Conservation (phyloP, 1,140 invertebrate genomes). For the Charaxes varanes region DNA sequence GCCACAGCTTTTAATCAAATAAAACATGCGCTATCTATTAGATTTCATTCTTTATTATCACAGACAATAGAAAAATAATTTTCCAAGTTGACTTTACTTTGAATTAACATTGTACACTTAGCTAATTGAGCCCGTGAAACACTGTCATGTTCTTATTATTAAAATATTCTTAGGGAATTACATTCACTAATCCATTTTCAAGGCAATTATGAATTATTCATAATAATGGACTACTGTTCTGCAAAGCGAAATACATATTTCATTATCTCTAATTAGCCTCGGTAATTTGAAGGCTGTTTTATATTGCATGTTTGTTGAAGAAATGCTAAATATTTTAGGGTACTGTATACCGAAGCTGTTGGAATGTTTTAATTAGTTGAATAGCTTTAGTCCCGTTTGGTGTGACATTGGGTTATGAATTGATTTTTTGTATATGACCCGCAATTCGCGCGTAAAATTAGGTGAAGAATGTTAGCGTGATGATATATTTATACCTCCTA, state of each 20-base stretch:
- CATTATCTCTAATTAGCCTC: slow-evolving; percentile 12
- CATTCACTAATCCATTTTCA: slow-evolving; percentile 10
- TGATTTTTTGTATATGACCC: too few species aligned
- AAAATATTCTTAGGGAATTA: slow-evolving; percentile 14
- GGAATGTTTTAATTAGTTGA: too few species aligned
- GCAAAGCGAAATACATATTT: slow-evolving; percentile 8
- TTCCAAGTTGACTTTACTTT: background rate
- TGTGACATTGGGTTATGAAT: too few species aligned
- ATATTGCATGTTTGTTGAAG: slow-evolving; percentile 2
- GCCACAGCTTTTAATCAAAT: too few species aligned
- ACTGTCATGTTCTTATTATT: slow-evolving; percentile 8
- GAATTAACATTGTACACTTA: slow-evolving; percentile 6
- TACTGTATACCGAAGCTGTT: too few species aligned
- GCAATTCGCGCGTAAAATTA: too few species aligned
- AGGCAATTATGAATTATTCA: slow-evolving; percentile 15
- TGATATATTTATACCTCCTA: too few species aligned
- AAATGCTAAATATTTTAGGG: slow-evolving; percentile 8
- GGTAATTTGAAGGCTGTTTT: slow-evolving; percentile 6
- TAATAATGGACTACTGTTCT: slow-evolving; percentile 8
- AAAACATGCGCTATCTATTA: too few species aligned
- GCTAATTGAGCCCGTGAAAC: slow-evolving; percentile 9
- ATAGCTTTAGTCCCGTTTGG: too few species aligned
- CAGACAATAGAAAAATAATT: slow-evolving; percentile 1
- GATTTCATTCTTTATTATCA: background rate
- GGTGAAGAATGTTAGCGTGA: too few species aligned